These are phyloP conservation scores for Conops quadrifasciatus DNA, from an alignment of 2,888 invertebrate genomes.

Conservation along the genomic window DNA sequence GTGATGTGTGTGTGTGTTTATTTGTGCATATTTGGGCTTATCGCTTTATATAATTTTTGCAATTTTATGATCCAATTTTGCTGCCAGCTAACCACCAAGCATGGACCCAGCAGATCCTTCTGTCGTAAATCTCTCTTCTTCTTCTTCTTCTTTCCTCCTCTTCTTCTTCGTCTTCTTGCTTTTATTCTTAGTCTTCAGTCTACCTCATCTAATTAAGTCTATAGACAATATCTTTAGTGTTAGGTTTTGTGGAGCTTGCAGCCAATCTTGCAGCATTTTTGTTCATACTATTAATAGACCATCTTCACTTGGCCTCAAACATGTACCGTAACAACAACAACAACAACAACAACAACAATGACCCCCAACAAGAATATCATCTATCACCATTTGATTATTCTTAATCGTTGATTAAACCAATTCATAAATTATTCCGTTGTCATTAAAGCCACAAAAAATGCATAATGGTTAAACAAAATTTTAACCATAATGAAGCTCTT, in stretches of 20 bases:
- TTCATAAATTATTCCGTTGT: too few species aligned
- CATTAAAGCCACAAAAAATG: too few species aligned
- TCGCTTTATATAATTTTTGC: slow-evolving; percentile 17
- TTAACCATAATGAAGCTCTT: too few species aligned
- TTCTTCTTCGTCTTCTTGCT: too few species aligned
- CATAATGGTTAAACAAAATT: too few species aligned
- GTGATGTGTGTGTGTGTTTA: too few species aligned
- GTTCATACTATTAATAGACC: neutral
- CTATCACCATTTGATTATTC: slow-evolving; percentile 16
- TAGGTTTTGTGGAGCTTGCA: neutral
- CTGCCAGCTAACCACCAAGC: slow-evolving; percentile 18
- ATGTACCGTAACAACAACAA: slow-evolving; percentile 29
- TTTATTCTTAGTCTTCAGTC: too few species aligned
- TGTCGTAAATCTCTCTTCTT: too few species aligned
- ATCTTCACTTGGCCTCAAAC: neutral
- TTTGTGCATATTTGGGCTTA: too few species aligned
- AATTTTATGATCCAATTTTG: slow-evolving; percentile 38
- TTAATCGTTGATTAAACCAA: too few species aligned
- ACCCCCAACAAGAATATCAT: slow-evolving; percentile 16
- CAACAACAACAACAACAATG: slow-evolving; percentile 21
- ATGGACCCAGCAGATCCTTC: too few species aligned
- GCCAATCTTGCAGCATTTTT: neutral
- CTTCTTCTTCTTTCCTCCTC: too few species aligned
- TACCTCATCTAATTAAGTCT: neutral
- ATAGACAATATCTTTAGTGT: neutral